Evolutionary conservation across 2,113 vertebrate species (phyloP).

Genomic region (Chunga burmeisteri): DNA sequence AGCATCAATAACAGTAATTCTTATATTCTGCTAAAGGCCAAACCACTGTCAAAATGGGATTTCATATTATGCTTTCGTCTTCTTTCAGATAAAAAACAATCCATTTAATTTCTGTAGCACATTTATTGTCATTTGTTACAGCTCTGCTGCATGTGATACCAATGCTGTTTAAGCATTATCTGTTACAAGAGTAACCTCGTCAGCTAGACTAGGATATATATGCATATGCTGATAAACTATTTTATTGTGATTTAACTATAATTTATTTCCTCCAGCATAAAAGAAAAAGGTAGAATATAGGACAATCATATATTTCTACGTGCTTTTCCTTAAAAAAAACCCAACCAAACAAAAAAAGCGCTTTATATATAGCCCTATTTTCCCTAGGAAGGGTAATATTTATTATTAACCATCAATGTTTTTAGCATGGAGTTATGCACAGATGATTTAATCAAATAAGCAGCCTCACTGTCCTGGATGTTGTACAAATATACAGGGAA

Average conservation of each 20-base stretch:
- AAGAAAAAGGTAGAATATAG: not conserved
- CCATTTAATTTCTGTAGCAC: not conserved
- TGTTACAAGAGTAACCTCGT: not conserved
- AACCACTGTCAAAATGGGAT: constrained; percentile 5
- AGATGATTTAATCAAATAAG: not conserved
- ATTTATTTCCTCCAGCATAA: not conserved
- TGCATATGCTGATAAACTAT: not conserved
- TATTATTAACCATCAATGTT: not conserved
- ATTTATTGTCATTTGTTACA: constrained; percentile 2
- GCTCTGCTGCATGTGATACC: not conserved
- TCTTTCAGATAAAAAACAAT: not conserved
- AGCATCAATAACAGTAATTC: not conserved
- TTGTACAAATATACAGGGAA: not conserved
- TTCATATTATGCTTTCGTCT: not conserved
- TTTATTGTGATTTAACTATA: not conserved
- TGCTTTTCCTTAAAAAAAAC: not conserved
- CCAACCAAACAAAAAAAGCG: not conserved
- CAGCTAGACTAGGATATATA: not conserved
- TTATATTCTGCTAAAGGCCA: constrained; percentile 4
- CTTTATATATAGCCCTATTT: not conserved
- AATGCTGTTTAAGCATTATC: constrained; percentile 5
- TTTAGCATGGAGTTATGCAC: not conserved
- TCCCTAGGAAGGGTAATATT: not conserved
- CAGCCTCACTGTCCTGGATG: not conserved
- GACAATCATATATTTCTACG: not conserved